These are phyloP conservation scores for Cebus imitator DNA, from an alignment of 2,113 vertebrate genomes.

Conservation along the genomic window DNA sequence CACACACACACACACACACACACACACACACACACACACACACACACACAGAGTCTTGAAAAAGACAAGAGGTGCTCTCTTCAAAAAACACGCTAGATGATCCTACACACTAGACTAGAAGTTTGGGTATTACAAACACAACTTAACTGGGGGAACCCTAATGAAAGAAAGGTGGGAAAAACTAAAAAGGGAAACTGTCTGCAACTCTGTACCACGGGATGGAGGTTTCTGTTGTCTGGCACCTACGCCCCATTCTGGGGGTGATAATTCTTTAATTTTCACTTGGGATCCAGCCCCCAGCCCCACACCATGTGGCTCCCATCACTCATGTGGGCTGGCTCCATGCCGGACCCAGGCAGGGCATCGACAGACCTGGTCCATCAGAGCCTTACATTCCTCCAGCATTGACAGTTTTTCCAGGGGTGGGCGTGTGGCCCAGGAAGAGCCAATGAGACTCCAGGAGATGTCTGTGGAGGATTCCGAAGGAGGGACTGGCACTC, in stretches of 20 bases:
- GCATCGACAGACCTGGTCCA: neutral
- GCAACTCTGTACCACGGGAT: neutral
- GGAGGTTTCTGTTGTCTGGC: rapidly evolving
- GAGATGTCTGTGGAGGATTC: neutral
- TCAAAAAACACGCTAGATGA: neutral
- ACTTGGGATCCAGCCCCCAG: no score
- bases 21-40: neutral
- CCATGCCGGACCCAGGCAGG: neutral
- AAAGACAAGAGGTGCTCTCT: neutral
- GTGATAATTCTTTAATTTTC: neutral
- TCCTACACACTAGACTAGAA: neutral
- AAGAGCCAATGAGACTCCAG: neutral
- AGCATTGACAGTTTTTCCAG: neutral
- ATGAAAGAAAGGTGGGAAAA: neutral
- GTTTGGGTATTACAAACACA: neutral
- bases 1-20: neutral
- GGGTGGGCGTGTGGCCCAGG: neutral
- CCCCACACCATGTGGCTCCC: neutral
- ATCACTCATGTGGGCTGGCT: neutral
- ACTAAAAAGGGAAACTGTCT: neutral
- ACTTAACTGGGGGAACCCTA: neutral
- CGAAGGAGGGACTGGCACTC: neutral
- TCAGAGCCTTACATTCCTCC: neutral
- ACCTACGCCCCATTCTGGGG: neutral
- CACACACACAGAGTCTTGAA: neutral